Percentiles rank a stretch among this genome's conserved stretches.
These are phyloP conservation scores for Lasiommata megera DNA, from an alignment of 2,888 invertebrate genomes.

Conservation along the genomic window DNA sequence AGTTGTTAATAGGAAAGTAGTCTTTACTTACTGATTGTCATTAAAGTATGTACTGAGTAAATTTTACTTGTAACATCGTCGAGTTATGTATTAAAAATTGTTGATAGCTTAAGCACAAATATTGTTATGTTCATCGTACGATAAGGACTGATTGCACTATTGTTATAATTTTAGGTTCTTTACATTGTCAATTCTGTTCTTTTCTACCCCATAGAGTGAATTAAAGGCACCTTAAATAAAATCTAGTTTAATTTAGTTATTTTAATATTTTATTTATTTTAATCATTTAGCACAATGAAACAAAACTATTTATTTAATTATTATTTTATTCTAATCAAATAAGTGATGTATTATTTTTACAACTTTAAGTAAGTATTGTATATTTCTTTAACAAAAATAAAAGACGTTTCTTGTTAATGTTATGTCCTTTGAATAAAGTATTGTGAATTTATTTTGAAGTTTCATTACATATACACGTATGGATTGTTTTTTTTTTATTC, in stretches of 20 bases:
- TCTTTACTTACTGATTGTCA: too few relatives aligned
- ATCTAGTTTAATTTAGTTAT: not conserved
- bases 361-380: not conserved
- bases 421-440: slow-evolving; percentile 9
- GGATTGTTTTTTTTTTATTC: too few relatives aligned
- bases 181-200: not conserved
- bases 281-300: slow-evolving; percentile 9
- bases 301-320: slow-evolving; percentile 9
- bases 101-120: slow-evolving; percentile 1
- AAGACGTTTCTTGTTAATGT: slow-evolving; percentile 25
- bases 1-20: too few relatives aligned
- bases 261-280: not conserved
- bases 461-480: too few relatives aligned
- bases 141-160: not conserved
- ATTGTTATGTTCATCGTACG: not conserved
- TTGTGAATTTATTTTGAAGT: slow-evolving; percentile 22
- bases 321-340: not conserved
- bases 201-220: not conserved
- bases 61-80: not conserved
- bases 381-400: slow-evolving; percentile 15
- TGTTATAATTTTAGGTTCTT: not conserved
- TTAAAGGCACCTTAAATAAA: not conserved
- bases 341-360: slow-evolving; percentile 5
- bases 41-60: too few relatives aligned
- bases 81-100: not conserved